phyloP scores from a whole-genome alignment of 2,888 invertebrate species.

The Agelastica alni region DNA sequence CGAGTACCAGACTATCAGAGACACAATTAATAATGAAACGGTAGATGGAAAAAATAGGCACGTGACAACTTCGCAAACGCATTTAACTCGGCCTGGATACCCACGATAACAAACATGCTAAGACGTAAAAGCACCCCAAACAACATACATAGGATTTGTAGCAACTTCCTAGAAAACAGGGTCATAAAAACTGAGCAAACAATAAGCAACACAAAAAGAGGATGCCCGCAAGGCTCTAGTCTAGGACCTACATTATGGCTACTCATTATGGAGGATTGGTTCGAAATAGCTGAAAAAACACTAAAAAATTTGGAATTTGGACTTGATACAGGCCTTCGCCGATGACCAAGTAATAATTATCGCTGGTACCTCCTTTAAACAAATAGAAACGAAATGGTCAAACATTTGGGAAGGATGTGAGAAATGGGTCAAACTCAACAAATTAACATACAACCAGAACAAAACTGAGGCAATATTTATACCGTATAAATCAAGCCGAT shows the following conservation, averaged over 20 bases:
- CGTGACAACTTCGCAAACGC: no score
- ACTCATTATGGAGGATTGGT: constrained; percentile 12
- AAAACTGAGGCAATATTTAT: no score
- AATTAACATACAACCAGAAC: no score
- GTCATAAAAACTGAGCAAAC: not conserved
- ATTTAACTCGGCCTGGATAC: not conserved
- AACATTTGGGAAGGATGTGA: not conserved
- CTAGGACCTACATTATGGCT: constrained; percentile 16
- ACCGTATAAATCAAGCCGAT: no score
- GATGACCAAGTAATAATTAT: not conserved
- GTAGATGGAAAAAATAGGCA: no score
- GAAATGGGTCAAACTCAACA: not conserved
- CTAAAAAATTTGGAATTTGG: not conserved
- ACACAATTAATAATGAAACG: no score
- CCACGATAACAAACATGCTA: not conserved
- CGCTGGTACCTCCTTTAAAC: not conserved
- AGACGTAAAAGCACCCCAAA: not conserved
- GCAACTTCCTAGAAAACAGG: constrained; percentile 1
- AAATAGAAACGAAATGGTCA: not conserved
- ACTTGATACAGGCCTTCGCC: not conserved
- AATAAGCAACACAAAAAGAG: not conserved
- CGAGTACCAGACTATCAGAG: no score
- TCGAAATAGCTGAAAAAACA: not conserved
- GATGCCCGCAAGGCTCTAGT: constrained; percentile 18
- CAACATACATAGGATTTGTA: not conserved